phyloP scores from a whole-genome alignment of 2,797 vertebrate genomes.

The Crypturellus tataupa region DNA sequence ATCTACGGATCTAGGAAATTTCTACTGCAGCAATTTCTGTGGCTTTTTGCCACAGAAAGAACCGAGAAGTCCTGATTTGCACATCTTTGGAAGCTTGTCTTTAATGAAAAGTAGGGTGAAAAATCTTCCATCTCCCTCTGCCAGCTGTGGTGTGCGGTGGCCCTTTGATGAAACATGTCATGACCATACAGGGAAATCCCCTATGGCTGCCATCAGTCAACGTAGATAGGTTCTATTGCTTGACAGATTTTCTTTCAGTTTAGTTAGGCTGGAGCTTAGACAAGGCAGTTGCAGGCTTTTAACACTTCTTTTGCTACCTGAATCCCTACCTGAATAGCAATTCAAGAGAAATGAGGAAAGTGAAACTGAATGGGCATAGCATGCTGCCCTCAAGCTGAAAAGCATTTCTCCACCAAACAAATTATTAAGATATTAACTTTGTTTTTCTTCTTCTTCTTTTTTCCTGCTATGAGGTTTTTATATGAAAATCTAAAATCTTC shows the following conservation, averaged over 20 bases:
- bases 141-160: background rate
- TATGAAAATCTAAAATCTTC: background rate
- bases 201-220: background rate
- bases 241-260: background rate
- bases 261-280: background rate
- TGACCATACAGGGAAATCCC: background rate
- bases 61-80: background rate
- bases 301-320: background rate
- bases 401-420: background rate
- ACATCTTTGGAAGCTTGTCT: background rate
- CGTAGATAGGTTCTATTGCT: background rate
- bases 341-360: background rate
- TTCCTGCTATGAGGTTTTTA: background rate
- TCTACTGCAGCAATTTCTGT: background rate
- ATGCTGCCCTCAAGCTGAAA: background rate
- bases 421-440: background rate
- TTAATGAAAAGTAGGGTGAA: background rate
- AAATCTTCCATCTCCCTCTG: background rate
- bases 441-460: background rate
- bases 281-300: background rate
- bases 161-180: background rate
- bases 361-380: background rate
- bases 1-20: background rate
- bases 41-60: background rate
- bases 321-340: background rate